Evolutionary conservation across 2,797 vertebrate genomes (phyloP).

Genomic region (Spondyliosoma cantharus): DNA sequence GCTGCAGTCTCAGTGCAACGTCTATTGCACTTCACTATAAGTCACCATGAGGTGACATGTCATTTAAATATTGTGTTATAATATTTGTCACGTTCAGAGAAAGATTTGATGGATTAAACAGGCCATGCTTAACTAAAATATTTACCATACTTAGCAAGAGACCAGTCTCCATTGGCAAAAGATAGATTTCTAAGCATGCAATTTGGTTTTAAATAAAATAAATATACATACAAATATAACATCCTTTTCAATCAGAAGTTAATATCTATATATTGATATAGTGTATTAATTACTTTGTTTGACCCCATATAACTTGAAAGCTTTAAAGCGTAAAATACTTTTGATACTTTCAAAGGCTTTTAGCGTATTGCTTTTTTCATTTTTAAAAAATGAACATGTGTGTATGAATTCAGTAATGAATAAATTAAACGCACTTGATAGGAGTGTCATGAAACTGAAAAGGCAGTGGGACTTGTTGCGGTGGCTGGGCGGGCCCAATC

Average conservation of each 20-base stretch:
- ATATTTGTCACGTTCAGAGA: neutral
- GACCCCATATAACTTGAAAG: neutral
- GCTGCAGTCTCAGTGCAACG: neutral
- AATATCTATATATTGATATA: fast-evolving
- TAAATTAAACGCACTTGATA: neutral
- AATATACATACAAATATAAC: neutral
- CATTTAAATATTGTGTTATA: neutral
- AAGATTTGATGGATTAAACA: neutral
- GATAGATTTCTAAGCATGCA: neutral
- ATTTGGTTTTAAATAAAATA: neutral
- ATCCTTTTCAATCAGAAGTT: no score
- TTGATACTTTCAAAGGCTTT: neutral
- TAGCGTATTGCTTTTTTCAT: neutral
- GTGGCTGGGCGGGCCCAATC: conserved; percentile 76
- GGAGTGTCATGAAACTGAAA: conserved; percentile 25
- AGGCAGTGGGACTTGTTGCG: conserved; percentile 74
- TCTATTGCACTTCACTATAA: neutral
- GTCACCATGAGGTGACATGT: neutral
- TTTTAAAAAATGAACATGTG: neutral
- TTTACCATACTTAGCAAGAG: neutral
- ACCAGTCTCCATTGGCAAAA: neutral
- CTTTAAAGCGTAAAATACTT: neutral
- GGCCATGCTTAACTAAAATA: neutral
- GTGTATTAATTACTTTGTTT: neutral
- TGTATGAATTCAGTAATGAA: neutral